Evolutionary conservation across 2,797 vertebrate species (phyloP).

Genomic region (Sparidentex hasta): DNA sequence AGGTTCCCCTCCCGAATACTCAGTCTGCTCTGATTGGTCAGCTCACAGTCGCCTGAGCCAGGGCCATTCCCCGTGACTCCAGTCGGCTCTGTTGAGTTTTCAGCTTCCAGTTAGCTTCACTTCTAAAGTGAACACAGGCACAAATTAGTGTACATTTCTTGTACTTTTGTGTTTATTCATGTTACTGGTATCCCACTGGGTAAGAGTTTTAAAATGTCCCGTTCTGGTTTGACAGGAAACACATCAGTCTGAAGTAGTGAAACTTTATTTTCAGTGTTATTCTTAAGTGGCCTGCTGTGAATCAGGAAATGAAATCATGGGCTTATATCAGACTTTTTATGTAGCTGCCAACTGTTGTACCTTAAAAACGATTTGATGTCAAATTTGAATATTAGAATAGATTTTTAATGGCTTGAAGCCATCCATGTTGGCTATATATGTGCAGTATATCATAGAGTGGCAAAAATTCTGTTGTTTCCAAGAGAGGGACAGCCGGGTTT

Average conservation of each 20-base stretch:
- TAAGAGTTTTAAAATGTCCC: neutral
- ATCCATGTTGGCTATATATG: neutral
- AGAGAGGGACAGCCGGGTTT: neutral
- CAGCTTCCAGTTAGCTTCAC: too few species aligned
- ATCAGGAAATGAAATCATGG: neutral
- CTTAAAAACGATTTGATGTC: neutral
- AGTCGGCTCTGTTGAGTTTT: too few species aligned
- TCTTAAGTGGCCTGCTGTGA: neutral
- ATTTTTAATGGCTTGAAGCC: neutral
- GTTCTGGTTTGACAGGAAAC: too few species aligned
- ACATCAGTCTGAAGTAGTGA: too few species aligned
- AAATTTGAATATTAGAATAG: neutral
- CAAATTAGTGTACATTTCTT: neutral
- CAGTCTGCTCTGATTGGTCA: too few species aligned
- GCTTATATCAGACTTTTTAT: neutral
- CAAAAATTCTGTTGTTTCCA: constrained; percentile 29
- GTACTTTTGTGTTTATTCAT: neutral
- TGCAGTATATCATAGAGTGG: neutral
- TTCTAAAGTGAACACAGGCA: too few species aligned
- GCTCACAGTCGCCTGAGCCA: too few species aligned
- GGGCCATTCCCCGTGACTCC: too few species aligned
- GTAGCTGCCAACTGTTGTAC: neutral
- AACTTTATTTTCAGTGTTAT: neutral
- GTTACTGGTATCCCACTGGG: neutral
- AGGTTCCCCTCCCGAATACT: too few species aligned